Base-by-base conservation (phyloP, 1,140 invertebrate species). In the Battus philenor region DNA sequence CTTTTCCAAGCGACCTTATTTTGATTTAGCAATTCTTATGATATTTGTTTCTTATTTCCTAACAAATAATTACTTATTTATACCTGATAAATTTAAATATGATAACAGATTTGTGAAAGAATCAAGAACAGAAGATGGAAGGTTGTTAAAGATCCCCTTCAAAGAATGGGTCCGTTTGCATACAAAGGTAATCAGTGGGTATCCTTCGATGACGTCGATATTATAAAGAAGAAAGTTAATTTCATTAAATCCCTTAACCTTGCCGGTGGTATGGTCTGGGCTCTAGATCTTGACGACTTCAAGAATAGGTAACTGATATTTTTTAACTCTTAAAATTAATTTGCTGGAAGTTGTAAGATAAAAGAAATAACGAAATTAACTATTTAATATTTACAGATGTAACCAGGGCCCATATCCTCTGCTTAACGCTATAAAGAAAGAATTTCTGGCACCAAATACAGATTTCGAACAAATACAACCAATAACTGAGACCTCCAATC, bases 221-320 rank as follows among this genome's bases (percentile, higher is more conserved):
- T 93, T 81, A 92, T 96, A 2, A 87, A 89, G 26, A 89, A 90
- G 38, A 97, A 97, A 75, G 90, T 93, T 0, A 88, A 95, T 47
- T 93, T 91, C 51, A 89, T 95, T 1, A 90, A 92, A 50, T 87
- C 91, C 4, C 89, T 94, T 78, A 88, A 91, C 49, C 86, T 97
- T 1, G 95, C 92, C 0, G 95, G 95, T 31, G 94, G 93, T 7
- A 97, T 97, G 95, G 90, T 97, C 3, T 97, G 95, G 95, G 94
- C 95, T 0, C 75, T 97, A 2, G 94, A 97, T 87, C 88, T 96
- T 39, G 95, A 97, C 65, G 95, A 97, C 74, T 94, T 94, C 59
- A 88, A 87, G 20, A 92, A 93, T 66, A 87, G 81, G 73, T 90
- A 87, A 34, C n/a, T 47, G 29, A 39, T 46, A 34, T 11, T 34